phyloP scores from a whole-genome alignment of 1,140 invertebrate genomes.

The Semibalanus balanoides region DNA sequence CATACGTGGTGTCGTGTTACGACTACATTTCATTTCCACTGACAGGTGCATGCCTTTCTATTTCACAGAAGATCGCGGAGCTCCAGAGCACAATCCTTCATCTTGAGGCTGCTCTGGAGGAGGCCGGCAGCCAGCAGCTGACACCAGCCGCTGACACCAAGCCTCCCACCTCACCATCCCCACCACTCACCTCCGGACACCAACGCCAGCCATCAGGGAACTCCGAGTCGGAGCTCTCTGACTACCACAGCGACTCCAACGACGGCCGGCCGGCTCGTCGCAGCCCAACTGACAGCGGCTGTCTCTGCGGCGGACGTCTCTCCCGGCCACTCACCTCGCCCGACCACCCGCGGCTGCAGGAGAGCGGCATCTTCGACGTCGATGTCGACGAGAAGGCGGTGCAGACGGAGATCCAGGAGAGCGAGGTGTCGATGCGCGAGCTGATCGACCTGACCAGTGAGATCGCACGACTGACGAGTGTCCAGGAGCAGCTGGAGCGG shows the following conservation, averaged over 20 bases:
- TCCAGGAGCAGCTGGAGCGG: not conserved
- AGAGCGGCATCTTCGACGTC: conserved; percentile 4
- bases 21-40: not conserved
- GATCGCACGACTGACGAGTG: not conserved
- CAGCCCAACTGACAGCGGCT: not conserved
- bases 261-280: not conserved
- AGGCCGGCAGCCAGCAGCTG: not conserved
- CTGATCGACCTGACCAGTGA: conserved; percentile 2
- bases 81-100: not conserved
- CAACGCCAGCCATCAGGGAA: not conserved
- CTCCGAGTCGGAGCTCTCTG: conserved; percentile 1
- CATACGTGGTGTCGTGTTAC: no score
- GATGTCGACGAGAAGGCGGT: not conserved
- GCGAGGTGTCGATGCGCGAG: not conserved
- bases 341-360: not conserved
- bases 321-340: not conserved
- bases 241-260: conserved; percentile 1
- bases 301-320: not conserved
- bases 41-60: no score
- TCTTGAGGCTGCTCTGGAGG: not conserved
- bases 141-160: not conserved
- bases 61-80: not conserved
- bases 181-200: not conserved
- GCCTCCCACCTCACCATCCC: not conserved
- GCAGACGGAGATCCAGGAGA: not conserved